Base-by-base conservation (phyloP, 2,113 vertebrate genomes). In the Pseudorectes ferrugineus region DNA sequence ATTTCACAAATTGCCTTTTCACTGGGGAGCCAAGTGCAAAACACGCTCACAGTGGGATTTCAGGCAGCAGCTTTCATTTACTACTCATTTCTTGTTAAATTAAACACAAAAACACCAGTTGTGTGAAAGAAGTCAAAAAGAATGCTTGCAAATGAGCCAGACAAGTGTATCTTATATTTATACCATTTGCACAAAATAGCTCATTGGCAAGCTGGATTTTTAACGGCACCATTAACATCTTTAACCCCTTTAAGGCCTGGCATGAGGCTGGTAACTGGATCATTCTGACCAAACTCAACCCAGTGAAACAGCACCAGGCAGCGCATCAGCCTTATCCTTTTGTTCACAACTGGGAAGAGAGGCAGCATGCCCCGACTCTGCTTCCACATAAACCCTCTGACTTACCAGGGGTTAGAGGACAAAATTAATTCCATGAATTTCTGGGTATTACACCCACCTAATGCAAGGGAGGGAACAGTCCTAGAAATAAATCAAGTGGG, bases 1-100 rank as follows among this genome's bases (percentile, higher is more conserved):
- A 99, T 99, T 99, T 99, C 98, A 99, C 99, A 99, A 99, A 99
- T 99, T 99, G 98, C 98, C 98, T 99, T 99, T 99, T 99, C 98
- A 98, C 98, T 98, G 98, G 98, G 99, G 99, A 99, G 98, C 98
- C 98, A 98, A 98, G 99, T 98, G 98, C 98, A 98, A 99, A 98
- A 99, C 98, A 98, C 93, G 95, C 98, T 98, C 98, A 97, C 98
- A 98, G 98, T 99, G 98, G 98, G 98, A 99, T 98, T 98, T 98
- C 98, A 98, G 98, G 98, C 98, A 98, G 98, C 98, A 98, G 98
- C 98, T 99, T 98, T 98, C 98, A 98, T 99, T 99, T 99, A 99
- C 98, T 98, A 98, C 99, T 99, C 98, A 98, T 98, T 99, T 99
- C 99, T 99, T 98, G 98, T 99, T 99, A 99, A 99, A 99, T 99